Percentiles rank a stretch among this genome's conserved stretches.
Evolutionary conservation across 2,113 vertebrate species (phyloP).

Genomic region (Catagonus wagneri): DNA sequence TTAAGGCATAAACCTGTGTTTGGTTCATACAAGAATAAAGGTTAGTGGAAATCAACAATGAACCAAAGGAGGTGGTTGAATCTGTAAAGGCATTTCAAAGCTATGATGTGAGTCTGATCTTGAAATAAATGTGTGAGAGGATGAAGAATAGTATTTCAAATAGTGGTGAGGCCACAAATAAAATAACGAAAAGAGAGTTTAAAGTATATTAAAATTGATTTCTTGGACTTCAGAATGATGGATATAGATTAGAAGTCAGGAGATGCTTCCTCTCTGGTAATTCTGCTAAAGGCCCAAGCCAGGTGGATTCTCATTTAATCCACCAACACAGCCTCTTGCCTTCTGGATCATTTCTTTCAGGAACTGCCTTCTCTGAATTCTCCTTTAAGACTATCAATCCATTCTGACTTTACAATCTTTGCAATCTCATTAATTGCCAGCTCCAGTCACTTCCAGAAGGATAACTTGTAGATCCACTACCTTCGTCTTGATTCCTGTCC

Average conservation of each 20-base stretch:
- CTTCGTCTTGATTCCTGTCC: not conserved
- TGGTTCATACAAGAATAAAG: constrained; percentile 38
- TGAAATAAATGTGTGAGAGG: not conserved
- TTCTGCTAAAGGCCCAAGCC: not conserved
- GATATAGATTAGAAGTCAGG: not conserved
- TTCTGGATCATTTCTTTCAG: not conserved
- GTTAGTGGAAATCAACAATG: constrained; percentile 11
- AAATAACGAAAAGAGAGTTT: not conserved
- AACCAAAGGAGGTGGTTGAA: constrained; percentile 6
- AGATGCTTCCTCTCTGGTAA: not conserved
- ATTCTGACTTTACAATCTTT: not conserved
- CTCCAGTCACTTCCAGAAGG: not conserved
- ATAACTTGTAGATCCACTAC: no score
- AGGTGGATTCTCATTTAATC: not conserved
- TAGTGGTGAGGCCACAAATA: not conserved
- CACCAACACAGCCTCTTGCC: not conserved
- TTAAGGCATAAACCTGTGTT: not conserved
- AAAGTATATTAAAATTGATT: not conserved
- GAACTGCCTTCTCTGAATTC: not conserved
- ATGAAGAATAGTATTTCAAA: not conserved
- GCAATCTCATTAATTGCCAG: not conserved
- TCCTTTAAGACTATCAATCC: not conserved
- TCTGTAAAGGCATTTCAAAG: constrained; percentile 19
- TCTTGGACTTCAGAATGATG: constrained; percentile 12
- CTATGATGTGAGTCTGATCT: not conserved